Evolutionary conservation across 2,888 invertebrate genomes (phyloP), one percentile per base, ranked within the genome.

Genomic region (Dexiosoma caninum): DNA sequence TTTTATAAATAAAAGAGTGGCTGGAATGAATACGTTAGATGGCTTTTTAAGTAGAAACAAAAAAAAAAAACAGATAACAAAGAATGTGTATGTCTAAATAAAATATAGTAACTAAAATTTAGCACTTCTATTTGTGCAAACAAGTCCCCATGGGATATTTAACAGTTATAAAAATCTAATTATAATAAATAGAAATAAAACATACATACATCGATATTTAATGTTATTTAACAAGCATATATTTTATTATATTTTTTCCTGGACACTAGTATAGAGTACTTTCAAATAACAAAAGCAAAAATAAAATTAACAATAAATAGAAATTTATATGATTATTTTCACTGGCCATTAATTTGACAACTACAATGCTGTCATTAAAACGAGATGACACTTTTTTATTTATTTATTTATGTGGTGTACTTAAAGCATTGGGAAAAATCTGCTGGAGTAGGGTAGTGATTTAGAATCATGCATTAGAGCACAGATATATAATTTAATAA

Each of bases 121-220:
- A 71, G 32, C 40, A 21, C 4, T 62, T 64, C 16, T 19, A 46
- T 16, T 66, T 64, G 53, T 55, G 32, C n/a, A n/a, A 55, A 49
- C 40, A 51, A 19, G 8, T 57, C 70, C 57, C 77, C 6, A 1
- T 42, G 77, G 70, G 42, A 59, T 78, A 71, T 66, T 78, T 71
- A 78, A 44, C 57, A 64, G 49, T 66, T 78, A 57, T 51, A 69
- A 78, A 42, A 59, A 77, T 71, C 64, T 64, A 71, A 64, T 77
- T 64, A 62, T 49, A 70, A 77, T 64, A 70, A 64, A 77, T 57
- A 64, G 40, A 49, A 64, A 55, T 64, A 3, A 27, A 27, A 27
- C 27, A 27, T 27, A n/a, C 23, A 55, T 21, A 64, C 46, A 70
- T 55, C 23, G 35, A 42, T 16, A 23, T 51, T 55, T 35, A 67